Percentiles rank a stretch among this genome's conserved stretches.
phyloP scores from a whole-genome alignment of 2,113 vertebrate species.

The Cyprinodon tularosa region DNA sequence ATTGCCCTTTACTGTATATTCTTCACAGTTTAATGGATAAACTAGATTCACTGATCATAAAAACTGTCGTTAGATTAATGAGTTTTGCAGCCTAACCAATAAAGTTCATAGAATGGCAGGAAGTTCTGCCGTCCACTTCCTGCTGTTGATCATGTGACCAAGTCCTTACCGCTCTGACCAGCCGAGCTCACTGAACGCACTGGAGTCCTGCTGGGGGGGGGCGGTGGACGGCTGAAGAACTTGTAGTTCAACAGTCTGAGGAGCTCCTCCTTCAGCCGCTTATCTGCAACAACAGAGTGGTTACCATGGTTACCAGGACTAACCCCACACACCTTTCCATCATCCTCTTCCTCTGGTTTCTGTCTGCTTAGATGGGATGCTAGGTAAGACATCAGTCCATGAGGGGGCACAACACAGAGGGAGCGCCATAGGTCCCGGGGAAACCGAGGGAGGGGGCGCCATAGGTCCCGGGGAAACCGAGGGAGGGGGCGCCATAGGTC shows the following conservation, averaged over 20 bases:
- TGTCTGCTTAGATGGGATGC: too few species aligned
- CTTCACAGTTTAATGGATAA: too few species aligned
- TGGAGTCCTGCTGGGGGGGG: slow-evolving; percentile 68
- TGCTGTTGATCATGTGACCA: background rate
- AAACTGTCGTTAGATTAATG: too few species aligned
- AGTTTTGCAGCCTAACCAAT: background rate
- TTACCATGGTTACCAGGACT: background rate
- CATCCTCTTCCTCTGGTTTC: background rate
- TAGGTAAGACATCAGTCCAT: too few species aligned
- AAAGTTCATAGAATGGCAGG: too few species aligned
- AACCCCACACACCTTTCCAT: background rate
- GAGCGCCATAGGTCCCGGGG: too few species aligned
- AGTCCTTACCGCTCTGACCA: slow-evolving; percentile 46
- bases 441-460: too few species aligned
- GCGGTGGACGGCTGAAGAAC: slow-evolving; percentile 88
- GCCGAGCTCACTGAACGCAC: slow-evolving; percentile 11
- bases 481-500: too few species aligned
- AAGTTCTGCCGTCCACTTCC: background rate
- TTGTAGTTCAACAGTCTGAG: slow-evolving; percentile 84
- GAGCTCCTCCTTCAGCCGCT: slow-evolving; percentile 88
- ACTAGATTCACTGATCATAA: too few species aligned
- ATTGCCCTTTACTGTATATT: too few species aligned
- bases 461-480: too few species aligned
- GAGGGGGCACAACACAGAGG: too few species aligned
- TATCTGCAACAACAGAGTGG: slow-evolving; percentile 76